Evolutionary conservation across 2,113 vertebrate genomes (phyloP), one percentile per base, ranked within the genome.

Genomic region (Ceratotherium simum): DNA sequence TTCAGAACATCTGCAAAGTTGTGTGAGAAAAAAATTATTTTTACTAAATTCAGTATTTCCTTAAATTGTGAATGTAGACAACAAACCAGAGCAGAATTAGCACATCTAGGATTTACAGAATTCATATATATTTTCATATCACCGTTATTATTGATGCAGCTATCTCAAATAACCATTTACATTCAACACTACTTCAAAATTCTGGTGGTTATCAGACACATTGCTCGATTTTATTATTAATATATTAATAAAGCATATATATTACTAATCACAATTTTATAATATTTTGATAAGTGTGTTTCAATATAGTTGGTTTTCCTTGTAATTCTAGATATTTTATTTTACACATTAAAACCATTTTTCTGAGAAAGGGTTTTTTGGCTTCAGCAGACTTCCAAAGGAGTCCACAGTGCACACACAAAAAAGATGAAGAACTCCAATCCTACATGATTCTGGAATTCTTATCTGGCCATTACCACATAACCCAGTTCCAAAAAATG

Each of bases 261-360:
- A 67, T 17, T 65, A 76, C 39, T 76, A 42, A 46, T 58, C 80
- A 79, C 9, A 92, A 95, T 91, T 98, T 96, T 78, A 79, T 1
- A 93, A 72, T 76, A 82, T 46, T 94, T 82, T 85, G 3, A 25
- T 78, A 94, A 80, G 36, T 86, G 14, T 46, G 36, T 91, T 93
- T 94, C 8, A 86, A 48, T 85, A 64, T 70, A 92, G 88, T 60
- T 79, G 2, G 12, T 25, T 97, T 93, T 92, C 39, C 39, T 95
- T 70, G 1, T 95, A 65, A 86, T 87, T 97, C 54, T 97, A 97
- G 67, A n/a, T 89, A 85, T 95, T 96, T 94, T 88, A 65, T 76
- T 84, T 70, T 81, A 75, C 89, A 6, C 48, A 86, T 79, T 87
- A 54, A 96, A 96, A 94, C 21, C 21, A 93, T 82, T 76, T 95